phyloP scores from a whole-genome alignment of 2,888 invertebrate species.

The Thereva unica region DNA sequence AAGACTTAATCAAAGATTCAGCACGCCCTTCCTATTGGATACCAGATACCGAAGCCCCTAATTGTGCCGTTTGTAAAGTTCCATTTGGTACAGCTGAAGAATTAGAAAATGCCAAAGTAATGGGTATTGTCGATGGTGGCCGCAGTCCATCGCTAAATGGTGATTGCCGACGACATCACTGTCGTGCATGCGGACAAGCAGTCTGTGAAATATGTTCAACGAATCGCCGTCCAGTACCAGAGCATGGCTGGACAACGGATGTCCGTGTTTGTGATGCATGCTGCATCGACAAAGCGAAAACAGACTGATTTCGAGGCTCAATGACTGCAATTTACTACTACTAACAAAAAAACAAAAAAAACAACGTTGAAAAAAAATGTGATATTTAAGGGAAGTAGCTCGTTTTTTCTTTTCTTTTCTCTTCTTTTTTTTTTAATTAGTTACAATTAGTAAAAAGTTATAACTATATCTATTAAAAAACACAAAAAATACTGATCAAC shows the following conservation, averaged over 20 bases:
- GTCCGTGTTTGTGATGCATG: conserved; percentile 79
- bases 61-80: conserved; percentile 68
- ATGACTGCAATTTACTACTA: conserved; percentile 10
- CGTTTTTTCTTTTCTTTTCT: too few species aligned
- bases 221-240: conserved; percentile 67
- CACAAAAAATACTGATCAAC: too few species aligned
- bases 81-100: conserved; percentile 62
- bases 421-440: too few species aligned
- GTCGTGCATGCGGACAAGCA: conserved; percentile 72
- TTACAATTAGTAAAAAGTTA: too few species aligned
- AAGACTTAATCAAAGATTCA: conserved; percentile 70
- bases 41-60: conserved; percentile 70
- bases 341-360: background rate
- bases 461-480: too few species aligned
- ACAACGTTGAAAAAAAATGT: conserved; percentile 30
- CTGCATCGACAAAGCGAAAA: conserved; percentile 47
- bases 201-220: conserved; percentile 66
- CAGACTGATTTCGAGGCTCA: conserved; percentile 37
- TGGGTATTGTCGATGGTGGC: conserved; percentile 48
- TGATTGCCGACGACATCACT: conserved; percentile 66
- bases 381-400: conserved; percentile 30
- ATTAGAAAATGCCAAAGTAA: conserved; percentile 51
- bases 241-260: conserved; percentile 72
- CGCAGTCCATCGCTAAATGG: conserved; percentile 46
- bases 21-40: conserved; percentile 80